phyloP scores from a whole-genome alignment of 2,888 invertebrate species.

The Balanococcus diminutus region DNA sequence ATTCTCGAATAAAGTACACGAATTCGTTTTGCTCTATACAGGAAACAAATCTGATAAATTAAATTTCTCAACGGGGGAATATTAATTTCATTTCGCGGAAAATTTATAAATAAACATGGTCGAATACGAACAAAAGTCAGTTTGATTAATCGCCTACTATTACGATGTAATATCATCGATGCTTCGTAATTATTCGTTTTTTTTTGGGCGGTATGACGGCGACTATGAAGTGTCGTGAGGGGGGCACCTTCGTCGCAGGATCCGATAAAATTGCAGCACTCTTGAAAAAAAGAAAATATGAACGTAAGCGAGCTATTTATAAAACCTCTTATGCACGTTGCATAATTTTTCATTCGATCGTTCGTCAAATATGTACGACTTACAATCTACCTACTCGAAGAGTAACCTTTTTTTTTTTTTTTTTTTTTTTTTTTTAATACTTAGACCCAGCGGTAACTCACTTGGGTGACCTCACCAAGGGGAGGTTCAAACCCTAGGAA shows the following conservation, averaged over 20 bases:
- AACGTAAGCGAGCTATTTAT: neutral
- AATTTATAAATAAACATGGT: neutral
- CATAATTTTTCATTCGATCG: neutral
- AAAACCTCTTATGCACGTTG: neutral
- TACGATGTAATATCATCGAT: neutral
- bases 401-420: no score
- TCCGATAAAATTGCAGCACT: neutral
- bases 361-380: neutral
- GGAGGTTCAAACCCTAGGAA: no score
- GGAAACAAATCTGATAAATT: neutral
- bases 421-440: no score
- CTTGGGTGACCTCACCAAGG: no score
- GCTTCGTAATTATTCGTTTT: neutral
- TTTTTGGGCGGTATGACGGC: neutral
- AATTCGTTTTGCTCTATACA: neutral
- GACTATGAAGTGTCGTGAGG: neutral
- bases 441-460: no score
- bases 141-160: neutral
- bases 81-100: neutral
- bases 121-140: neutral
- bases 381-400: neutral
- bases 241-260: neutral
- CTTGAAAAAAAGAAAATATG: neutral
- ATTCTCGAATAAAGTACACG: neutral
- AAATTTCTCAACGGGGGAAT: neutral